Evolutionary conservation across 2,113 vertebrate genomes (phyloP), one percentile per base, ranked within the genome.

Genomic region (Chrysochloris asiatica): DNA sequence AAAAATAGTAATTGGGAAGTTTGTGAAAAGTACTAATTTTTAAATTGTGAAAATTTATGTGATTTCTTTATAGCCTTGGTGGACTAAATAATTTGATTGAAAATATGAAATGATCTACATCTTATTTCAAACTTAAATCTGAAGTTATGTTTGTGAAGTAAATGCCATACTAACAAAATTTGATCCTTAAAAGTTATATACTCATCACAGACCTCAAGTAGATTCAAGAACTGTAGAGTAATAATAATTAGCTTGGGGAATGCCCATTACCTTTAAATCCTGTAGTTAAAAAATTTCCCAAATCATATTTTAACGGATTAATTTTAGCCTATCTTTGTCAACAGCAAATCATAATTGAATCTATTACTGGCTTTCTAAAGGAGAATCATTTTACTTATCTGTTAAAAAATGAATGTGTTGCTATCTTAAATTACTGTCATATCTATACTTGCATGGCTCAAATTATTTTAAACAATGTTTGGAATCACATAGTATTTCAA

Each of bases 21-120:
- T 79, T 71, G n/a, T n/a, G 73, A 95, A 83, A 77, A 80, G 75
- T 83, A 86, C 78, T 78, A 36, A 93, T 86, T 67, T 75, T 45
- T 50, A 93, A 61, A 89, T 43, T 19, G 26, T 83, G 67, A 82
- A 93, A 72, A 61, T 80, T 45, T 72, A 88, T 79, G n/a, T 22
- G 54, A 90, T 83, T 61, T 83, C 41, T 22, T 76, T 77, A 90
- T 21, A 80, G 83, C 43, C 28, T 72, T 9, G 6, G 1, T 56
- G 45, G 36, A 50, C 28, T 36, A 33, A 85, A 61, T 59, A 80
- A 67, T 71, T 75, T 87, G 38, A 41, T 82, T 94, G 50, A 78
- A 3, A 75, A 93, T 38, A 33, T 41, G 43, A 88, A 26, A 26
- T 69, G 45, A 89, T 73, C 79, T 73, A 16, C 4, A 9, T 75